Evolutionary conservation across 2,888 invertebrate species (phyloP), one percentile per base, ranked within the genome.

Genomic region (Diaperis boleti): DNA sequence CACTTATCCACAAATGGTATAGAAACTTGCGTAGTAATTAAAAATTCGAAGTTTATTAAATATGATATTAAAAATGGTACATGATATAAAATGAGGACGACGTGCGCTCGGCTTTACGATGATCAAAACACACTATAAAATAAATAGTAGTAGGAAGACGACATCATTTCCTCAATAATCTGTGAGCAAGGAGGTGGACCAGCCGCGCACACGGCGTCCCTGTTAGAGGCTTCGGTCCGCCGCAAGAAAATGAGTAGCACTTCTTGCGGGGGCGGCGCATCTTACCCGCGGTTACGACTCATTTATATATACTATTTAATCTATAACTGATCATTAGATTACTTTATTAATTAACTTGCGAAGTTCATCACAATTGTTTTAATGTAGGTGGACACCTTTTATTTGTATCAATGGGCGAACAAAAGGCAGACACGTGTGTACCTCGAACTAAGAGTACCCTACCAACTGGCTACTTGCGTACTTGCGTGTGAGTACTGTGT

Each of bases 291-390:
- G 69, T 76, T 74, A 76, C 77, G 76, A 76, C 49, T 64, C 76
- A 74, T 69, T 74, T 73, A 73, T 74, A 76, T 76, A 75, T 76
- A 76, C 76, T 79, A 78, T 79, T 79, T 78, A 78, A 74, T 77
- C 78, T 78, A 77, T 78, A 79, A 79, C 78, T 79, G 76, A 79
- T 78, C 73, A 76, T 78, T 76, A 77, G 73, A 76, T 74, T 78
- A 67, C 67, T 76, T 77, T 76, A 78, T 77, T 78, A 78, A 78
- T 81, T 80, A 80, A 75, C 74, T 80, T 81, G 80, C 80, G 80
- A 81, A 81, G 79, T 79, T 81, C 80, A 82, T 81, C 81, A 82
- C 82, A 81, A 80, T 81, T 78, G 76, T 77, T 78, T 78, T 77
- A 78, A 78, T 79, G 77, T 76, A 80, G 78, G 78, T 80, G 79